phyloP scores from a whole-genome alignment of 2,797 vertebrate genomes.

The Catamblyrhynchus diadema region DNA sequence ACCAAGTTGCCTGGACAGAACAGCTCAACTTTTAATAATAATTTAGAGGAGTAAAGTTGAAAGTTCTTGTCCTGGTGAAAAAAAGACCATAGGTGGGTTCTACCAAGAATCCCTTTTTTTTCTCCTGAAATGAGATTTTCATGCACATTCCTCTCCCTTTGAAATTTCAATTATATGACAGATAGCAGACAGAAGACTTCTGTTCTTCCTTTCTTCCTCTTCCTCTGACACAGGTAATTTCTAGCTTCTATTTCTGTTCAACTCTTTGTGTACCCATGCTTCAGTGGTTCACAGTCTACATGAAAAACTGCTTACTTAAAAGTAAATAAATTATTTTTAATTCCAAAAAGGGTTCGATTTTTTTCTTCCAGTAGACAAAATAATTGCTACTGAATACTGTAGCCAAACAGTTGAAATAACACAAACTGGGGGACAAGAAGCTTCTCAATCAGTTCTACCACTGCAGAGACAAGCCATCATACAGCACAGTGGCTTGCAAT shows the following conservation, averaged over 20 bases:
- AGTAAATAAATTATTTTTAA: neutral
- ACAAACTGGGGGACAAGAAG: neutral
- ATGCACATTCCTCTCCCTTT: neutral
- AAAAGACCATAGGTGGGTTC: neutral
- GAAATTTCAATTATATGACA: neutral
- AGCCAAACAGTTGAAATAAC: neutral
- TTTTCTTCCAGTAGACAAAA: neutral
- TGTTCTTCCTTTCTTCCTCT: neutral
- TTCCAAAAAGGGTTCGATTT: neutral
- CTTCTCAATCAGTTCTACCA: neutral
- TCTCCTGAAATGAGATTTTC: neutral
- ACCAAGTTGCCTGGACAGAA: neutral
- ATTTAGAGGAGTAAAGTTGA: neutral
- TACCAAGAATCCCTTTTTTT: neutral
- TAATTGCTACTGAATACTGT: neutral
- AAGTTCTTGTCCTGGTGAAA: neutral
- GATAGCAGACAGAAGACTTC: neutral
- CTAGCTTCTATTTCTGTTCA: neutral
- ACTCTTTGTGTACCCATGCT: neutral
- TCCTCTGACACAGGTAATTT: neutral
- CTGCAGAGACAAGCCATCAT: neutral
- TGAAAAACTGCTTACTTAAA: neutral
- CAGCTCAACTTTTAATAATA: slow-evolving; percentile 7
- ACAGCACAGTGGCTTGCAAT: neutral
- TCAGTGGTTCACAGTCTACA: neutral